phyloP scores from a whole-genome alignment of 2,888 invertebrate genomes.

The Limnephilus rhombicus region DNA sequence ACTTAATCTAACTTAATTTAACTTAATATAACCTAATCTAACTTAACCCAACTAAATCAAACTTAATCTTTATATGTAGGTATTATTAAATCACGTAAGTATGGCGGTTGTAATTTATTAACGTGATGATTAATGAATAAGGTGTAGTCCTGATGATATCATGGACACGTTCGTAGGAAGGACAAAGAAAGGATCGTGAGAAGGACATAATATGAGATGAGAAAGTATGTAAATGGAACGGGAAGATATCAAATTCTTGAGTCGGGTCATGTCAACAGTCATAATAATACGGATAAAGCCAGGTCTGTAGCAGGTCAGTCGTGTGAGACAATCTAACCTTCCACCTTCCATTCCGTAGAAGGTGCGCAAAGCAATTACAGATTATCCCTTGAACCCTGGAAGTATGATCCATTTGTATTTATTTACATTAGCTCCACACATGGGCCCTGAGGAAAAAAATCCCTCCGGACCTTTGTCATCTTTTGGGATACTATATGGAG shows the following conservation, averaged over 20 bases:
- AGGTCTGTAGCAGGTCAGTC: background rate
- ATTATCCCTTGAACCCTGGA: background rate
- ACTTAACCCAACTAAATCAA: no score
- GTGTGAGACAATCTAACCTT: background rate
- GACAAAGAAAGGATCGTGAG: background rate
- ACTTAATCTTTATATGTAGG: no score
- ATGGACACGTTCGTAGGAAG: background rate
- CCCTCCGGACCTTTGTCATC: no score
- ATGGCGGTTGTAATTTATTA: background rate
- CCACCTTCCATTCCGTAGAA: background rate
- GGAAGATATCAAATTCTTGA: background rate
- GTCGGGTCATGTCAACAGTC: background rate
- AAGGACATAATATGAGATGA: background rate
- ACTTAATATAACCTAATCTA: no score
- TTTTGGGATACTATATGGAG: no score
- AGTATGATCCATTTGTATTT: background rate
- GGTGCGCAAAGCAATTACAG: background rate
- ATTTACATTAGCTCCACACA: no score
- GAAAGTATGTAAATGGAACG: background rate
- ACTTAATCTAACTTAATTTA: no score
- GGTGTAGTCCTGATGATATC: background rate
- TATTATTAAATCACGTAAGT: no score
- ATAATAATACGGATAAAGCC: background rate
- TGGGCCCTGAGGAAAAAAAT: no score
- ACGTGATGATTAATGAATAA: background rate